Base-by-base conservation (phyloP, 1,140 invertebrate genomes). In the Chrysopa pallens region DNA sequence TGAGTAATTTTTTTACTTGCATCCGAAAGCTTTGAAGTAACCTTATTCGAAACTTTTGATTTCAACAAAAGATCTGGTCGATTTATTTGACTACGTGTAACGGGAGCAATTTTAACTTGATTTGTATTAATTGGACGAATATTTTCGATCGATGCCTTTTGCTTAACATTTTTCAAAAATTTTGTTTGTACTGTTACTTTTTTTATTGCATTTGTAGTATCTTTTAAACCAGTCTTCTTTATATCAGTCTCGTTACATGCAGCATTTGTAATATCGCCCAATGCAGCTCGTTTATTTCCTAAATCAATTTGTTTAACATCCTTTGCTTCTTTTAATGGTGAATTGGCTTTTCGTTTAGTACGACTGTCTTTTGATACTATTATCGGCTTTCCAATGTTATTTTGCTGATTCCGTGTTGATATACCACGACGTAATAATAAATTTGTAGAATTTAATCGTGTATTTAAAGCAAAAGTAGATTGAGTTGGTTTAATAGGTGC, bases 211-310 rank as follows among this genome's bases (percentile, higher is more conserved):
- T 47, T 44, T 40, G 41, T 51, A 29, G 15, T 13, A 42, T 42
- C 11, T 13, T 29, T 39, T 38, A 14, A 12, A 46, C 42, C 42
- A 55, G 36, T 54, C 48, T 27, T 51, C 52, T 40, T 43, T 53
- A 28, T 43, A 15, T 48, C 48, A 36, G 42, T 29, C 41, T 66
- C 68, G 49, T 57, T 56, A 45, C 62, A 60, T 42, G 64, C 6
- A 9, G 8, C 77, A 66, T 84, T 85, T 4, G 80, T 84, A 38
- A 85, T 71, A 53, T 86, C 82, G 47, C 77, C 78, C 51, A 86
- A 73, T 2, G 78, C 79, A 42, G 73, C 74, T 52, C 80, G 63
- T 56, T 84, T 85, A 8, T 46, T 42, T 5, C 61, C 65, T 9
- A 57, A 64, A 31, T 47, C 50, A 33, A 12, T 33, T 33, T 33